phyloP scores from a whole-genome alignment of 2,797 vertebrate species.

The Novumbra hubbsi region DNA sequence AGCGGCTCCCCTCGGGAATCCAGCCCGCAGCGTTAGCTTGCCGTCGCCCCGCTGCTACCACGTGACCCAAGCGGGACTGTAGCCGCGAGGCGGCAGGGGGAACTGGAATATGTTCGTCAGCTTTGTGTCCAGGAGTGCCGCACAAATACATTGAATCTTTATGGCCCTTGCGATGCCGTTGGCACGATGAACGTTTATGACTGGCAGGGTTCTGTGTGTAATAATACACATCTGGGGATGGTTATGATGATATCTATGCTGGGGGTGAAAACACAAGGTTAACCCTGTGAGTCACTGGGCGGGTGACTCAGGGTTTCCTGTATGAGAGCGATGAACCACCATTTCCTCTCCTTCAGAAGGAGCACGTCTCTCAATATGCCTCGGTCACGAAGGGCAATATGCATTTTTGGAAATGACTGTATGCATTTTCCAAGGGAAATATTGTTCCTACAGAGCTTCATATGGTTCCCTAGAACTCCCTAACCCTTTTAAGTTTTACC shows the following conservation, averaged over 20 bases:
- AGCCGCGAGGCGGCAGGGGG: not conserved
- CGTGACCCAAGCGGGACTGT: not conserved
- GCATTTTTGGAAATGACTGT: not conserved
- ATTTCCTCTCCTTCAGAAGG: not conserved
- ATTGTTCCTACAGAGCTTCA: not conserved
- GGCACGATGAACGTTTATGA: not conserved
- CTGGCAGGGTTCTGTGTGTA: not conserved
- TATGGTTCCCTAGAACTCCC: not conserved
- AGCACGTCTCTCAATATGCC: not conserved
- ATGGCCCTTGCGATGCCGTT: not conserved
- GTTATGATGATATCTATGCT: not conserved
- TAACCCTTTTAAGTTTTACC: not conserved
- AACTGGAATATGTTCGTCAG: not conserved
- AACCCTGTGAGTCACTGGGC: slow-evolving; percentile 45
- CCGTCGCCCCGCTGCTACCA: too few relatives aligned
- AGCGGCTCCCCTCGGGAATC: too few relatives aligned
- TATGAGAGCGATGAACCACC: not conserved
- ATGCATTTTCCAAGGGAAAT: not conserved
- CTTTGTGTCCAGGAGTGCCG: not conserved
- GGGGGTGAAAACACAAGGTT: not conserved
- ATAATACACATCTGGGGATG: not conserved
- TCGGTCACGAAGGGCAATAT: not conserved
- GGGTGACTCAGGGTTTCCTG: slow-evolving; percentile 62
- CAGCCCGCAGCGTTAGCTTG: too few relatives aligned
- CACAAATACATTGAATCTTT: not conserved